Evolutionary conservation across 2,888 invertebrate genomes (phyloP), one percentile per base, ranked within the genome.

Genomic region (Drosophila sordidula): DNA sequence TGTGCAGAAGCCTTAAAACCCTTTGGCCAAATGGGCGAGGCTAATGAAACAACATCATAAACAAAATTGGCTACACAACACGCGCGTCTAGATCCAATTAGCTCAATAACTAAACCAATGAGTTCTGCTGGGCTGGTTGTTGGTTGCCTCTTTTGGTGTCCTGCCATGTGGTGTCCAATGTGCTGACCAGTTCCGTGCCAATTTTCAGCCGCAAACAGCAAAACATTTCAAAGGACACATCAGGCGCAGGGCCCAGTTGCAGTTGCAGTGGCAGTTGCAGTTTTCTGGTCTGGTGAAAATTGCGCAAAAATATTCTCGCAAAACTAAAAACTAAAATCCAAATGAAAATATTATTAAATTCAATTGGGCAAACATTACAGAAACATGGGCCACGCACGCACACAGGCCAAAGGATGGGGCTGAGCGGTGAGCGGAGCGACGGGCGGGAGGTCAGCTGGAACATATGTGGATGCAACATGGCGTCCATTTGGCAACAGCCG

Each of bases 311-410:
- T 80, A 80, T 80, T 78, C 61, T 64, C 44, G 29, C 41, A 18
- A 65, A 69, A 69, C 80, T 75, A 73, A 70, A 82, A 84, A 82
- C 86, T 86, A 76, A 86, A 85, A 85, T 87, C 87, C 87, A 89
- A 89, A 86, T 88, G 81, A 85, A 87, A 90, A 90, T 88, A 89
- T 88, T 88, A 89, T 90, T 89, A 89, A 89, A 88, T 87, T 90
- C 90, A 90, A 88, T 88, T 90, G 89, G 83, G 79, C 74, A 81
- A 90, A 87, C 87, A 89, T 87, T 89, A 82, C 86, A 80, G 83
- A 72, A 80, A 78, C 87, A 85, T 81, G 77, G 54, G 56, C 58
- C 65, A 42, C 61, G 57, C 87, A 75, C 85, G 61, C 78, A 67
- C 66, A 51, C 29, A 42, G 1, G 4, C 42, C 6, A n/a, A 9